Percentiles rank a stretch among this genome's conserved stretches.
phyloP scores from a whole-genome alignment of 2,888 invertebrate species.

The Sussaba pulchella region DNA sequence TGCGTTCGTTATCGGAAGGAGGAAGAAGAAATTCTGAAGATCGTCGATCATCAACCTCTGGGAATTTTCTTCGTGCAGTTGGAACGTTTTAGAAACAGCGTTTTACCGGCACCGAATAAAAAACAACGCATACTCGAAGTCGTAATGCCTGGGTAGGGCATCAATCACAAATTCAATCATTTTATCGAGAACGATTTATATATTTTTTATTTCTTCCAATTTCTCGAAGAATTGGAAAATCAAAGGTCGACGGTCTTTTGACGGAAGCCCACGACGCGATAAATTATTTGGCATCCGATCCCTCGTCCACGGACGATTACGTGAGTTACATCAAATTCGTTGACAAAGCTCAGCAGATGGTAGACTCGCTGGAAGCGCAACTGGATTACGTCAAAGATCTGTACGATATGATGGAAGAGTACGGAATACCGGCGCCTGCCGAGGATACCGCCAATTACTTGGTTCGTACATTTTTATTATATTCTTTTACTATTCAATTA shows the following conservation, averaged over 20 bases:
- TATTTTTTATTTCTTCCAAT: neutral
- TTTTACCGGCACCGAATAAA: constrained; percentile 90
- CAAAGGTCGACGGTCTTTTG: constrained; percentile 85
- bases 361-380: constrained; percentile 89
- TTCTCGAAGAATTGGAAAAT: constrained; percentile 87
- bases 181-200: neutral
- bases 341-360: constrained; percentile 88
- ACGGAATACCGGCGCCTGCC: constrained; percentile 89
- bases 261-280: constrained; percentile 88
- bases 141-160: constrained; percentile 88
- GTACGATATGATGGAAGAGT: constrained; percentile 94
- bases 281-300: constrained; percentile 86
- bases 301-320: constrained; percentile 89
- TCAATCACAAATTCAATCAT: neutral
- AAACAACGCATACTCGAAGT: constrained; percentile 88
- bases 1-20: constrained; percentile 90
- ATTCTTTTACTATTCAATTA: neutral
- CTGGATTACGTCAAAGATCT: constrained; percentile 93
- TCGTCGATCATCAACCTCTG: constrained; percentile 89
- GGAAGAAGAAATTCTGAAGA: constrained; percentile 88
- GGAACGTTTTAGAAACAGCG: constrained; percentile 89
- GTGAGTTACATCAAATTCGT: constrained; percentile 90
- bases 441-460: constrained; percentile 89
- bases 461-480: constrained; percentile 72
- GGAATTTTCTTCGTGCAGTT: constrained; percentile 91